A percentile compares a stretch with the other conserved stretches of the same genome.
These are phyloP conservation scores for Aepyceros melampus DNA, from an alignment of 2,113 vertebrate genomes.

Conservation along the genomic window DNA sequence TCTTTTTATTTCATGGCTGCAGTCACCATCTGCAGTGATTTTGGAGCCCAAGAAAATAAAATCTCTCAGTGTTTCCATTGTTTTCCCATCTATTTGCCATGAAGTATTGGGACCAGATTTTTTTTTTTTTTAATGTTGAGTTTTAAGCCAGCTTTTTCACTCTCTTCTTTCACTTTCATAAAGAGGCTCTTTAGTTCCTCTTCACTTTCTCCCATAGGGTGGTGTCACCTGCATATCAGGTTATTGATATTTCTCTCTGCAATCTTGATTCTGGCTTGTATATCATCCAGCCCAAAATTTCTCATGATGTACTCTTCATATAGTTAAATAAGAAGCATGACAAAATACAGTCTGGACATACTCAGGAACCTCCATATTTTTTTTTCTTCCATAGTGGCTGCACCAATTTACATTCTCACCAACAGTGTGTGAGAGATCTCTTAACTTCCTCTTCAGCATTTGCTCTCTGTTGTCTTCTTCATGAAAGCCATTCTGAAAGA, in stretches of 20 bases:
- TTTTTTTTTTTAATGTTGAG: neutral
- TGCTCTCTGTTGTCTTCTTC: neutral
- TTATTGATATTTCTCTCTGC: neutral
- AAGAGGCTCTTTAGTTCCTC: neutral
- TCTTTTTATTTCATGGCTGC: neutral
- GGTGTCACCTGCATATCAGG: neutral
- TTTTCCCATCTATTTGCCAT: neutral
- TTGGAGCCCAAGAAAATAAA: neutral
- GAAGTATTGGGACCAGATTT: neutral
- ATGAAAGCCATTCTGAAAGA: neutral
- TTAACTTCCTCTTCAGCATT: neutral
- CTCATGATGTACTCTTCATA: neutral
- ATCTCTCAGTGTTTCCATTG: neutral
- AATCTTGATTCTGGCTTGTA: neutral
- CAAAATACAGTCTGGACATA: neutral
- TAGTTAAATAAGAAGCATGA: neutral
- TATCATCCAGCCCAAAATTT: neutral
- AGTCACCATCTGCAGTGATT: neutral
- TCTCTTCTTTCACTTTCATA: neutral
- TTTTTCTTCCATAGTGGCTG: neutral
- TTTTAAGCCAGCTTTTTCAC: neutral
- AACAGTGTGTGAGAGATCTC: neutral
- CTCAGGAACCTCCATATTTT: neutral
- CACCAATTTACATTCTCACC: neutral
- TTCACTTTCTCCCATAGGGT: neutral